Base-by-base conservation (phyloP, 2,113 vertebrate genomes). In the Caracal caracal region DNA sequence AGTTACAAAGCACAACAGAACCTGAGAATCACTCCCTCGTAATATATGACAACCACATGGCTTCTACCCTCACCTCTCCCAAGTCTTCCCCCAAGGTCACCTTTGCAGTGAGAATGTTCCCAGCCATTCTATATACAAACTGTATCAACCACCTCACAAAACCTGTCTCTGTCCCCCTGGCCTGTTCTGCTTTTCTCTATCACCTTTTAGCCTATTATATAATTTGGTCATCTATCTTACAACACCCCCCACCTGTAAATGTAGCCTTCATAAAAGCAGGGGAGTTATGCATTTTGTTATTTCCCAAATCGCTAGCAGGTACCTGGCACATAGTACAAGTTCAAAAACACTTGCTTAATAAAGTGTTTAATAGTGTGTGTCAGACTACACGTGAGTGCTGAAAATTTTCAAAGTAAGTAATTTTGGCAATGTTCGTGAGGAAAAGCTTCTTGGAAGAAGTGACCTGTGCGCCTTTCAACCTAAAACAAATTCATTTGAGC, bases 381-480 rank as follows among this genome's bases (percentile, higher is more conserved):
- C 47, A 82, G 61, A 78, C 26, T 80, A 86, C 30, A 17, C 47
- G 43, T 47, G 75, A 19, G 7, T 76, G 5, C 40, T 63, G 59
- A 93, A 53, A 40, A 43, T 76, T 49, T 61, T 22, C 33, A 78
- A 84, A 96, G 75, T 68, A 81, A 95, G 76, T 49, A 71, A 81
- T 33, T 86, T 88, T 78, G 78, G n/a, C 82, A 47, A n/a, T 16
- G 11, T 49, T 73, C 75, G 43, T 35, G 43, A 88, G n/a, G 33
- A 93, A 94, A 96, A 47, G n/a, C 70, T 95, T 89, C 71, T 17
- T 84, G n/a, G 63, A 68, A 87, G 75, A 90, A 79, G 30, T 71
- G 61, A 8, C 13, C 3, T 68, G 5, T 68, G 28, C 30, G 1
- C 53, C 80, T 93, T 85, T 79, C 89, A 88, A 93, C 79, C 88